These are phyloP conservation scores for Crotalus helleri DNA, from an alignment of 2,113 vertebrate genomes.

Conservation along the genomic window DNA sequence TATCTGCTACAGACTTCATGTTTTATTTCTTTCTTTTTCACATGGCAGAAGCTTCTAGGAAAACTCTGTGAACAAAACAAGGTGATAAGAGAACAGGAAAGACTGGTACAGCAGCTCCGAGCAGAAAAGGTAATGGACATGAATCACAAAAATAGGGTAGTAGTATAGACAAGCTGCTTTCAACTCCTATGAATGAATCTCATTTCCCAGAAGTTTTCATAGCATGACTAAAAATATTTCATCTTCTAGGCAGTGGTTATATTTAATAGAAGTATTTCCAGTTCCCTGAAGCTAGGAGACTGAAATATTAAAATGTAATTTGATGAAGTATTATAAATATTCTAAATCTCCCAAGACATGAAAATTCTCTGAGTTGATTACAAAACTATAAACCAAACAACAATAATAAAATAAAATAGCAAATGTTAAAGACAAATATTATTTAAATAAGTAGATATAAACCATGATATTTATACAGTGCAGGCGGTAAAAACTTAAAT, in stretches of 20 bases:
- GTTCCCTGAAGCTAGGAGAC: background rate
- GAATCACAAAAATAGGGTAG: background rate
- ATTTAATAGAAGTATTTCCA: background rate
- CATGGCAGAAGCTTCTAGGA: constrained; percentile 86
- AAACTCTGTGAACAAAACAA: constrained; percentile 90
- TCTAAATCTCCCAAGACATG: background rate
- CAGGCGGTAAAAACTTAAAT: background rate
- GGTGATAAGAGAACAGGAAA: constrained; percentile 87
- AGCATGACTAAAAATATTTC: background rate
- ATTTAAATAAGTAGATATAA: background rate
- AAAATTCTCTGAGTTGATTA: background rate
- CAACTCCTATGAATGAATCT: background rate
- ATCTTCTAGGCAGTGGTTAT: background rate
- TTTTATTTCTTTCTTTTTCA: background rate
- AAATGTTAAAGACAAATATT: background rate
- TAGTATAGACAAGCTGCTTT: rapidly evolving
- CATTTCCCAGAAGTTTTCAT: background rate
- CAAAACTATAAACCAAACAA: background rate
- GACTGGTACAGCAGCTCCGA: constrained; percentile 85
- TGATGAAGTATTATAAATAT: background rate
- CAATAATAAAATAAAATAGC: background rate
- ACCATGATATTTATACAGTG: background rate
- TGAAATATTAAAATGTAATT: background rate
- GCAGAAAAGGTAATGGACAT: constrained; percentile 84
- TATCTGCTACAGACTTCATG: background rate